Percentiles rank a stretch among this genome's conserved stretches.
These are phyloP conservation scores for Azemiops feae DNA, from an alignment of 2,113 vertebrate species.

Conservation along the genomic window DNA sequence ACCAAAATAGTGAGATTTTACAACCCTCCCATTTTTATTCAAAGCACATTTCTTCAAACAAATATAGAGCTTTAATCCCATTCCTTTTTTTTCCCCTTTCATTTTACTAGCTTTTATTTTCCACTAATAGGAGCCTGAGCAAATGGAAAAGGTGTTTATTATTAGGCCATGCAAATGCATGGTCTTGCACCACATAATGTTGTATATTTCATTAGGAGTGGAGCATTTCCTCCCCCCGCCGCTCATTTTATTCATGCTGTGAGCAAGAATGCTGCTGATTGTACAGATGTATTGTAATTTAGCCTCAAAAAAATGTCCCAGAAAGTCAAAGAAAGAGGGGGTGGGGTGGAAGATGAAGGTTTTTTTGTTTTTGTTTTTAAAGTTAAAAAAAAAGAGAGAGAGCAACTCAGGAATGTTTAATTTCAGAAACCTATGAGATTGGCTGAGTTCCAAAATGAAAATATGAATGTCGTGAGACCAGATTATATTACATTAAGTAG, in stretches of 20 bases:
- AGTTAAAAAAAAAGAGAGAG: too few relatives aligned
- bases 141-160: constrained; percentile 23
- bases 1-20: not conserved
- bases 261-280: constrained; percentile 41
- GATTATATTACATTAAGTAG: not conserved
- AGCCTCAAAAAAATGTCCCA: constrained; percentile 34
- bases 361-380: too few relatives aligned
- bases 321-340: constrained; percentile 18
- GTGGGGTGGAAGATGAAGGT: not conserved
- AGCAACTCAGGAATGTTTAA: not conserved
- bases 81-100: not conserved
- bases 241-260: constrained; percentile 42
- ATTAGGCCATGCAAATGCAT: constrained; percentile 4
- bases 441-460: not conserved
- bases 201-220: constrained; percentile 31
- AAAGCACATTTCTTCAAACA: not conserved
- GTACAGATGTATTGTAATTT: constrained; percentile 37
- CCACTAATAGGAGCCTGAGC: not conserved
- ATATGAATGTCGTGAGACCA: too few relatives aligned
- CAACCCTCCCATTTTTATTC: too few relatives aligned
- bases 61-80: not conserved
- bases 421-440: not conserved
- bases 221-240: constrained; percentile 29
- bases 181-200: not conserved
- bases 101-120: not conserved